Evolutionary conservation across 2,888 invertebrate species (phyloP).

Genomic region (Drepanosiphum platanoidis): DNA sequence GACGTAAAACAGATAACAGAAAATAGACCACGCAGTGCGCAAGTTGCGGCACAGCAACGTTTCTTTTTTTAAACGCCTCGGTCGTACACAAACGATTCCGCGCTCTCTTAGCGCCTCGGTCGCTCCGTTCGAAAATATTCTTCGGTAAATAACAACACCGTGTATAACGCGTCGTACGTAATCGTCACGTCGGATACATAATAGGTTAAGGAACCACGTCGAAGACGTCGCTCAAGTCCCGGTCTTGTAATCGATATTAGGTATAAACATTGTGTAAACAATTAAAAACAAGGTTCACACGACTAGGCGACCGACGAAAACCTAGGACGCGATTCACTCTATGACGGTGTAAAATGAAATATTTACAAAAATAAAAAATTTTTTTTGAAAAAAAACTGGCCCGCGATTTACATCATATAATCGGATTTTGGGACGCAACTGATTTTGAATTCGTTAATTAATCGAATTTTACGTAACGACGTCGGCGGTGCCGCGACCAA

Average conservation of each 20-base stretch:
- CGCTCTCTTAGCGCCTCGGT: not conserved
- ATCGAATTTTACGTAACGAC: slow-evolving; percentile 29
- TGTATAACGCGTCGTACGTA: not conserved
- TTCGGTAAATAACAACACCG: not conserved
- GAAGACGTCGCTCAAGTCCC: too few species aligned
- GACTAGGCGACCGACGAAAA: not conserved
- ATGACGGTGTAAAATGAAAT: too few species aligned
- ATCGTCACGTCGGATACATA: not conserved
- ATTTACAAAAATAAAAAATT: too few species aligned
- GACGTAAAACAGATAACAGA: not conserved
- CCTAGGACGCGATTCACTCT: not conserved
- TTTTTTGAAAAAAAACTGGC: not conserved
- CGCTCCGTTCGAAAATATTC: not conserved
- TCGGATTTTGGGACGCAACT: slow-evolving; percentile 16
- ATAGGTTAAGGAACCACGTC: not conserved
- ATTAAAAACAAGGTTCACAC: not conserved
- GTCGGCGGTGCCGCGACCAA: not conserved
- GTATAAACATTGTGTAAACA: not conserved
- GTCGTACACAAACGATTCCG: too few species aligned
- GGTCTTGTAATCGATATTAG: too few species aligned
- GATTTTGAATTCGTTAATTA: slow-evolving; percentile 31
- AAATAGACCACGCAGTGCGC: not conserved
- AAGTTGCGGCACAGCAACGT: not conserved
- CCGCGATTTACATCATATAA: not conserved
- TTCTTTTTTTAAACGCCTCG: not conserved